phyloP scores from a whole-genome alignment of 2,797 vertebrate species.

The Halcyon badia region DNA sequence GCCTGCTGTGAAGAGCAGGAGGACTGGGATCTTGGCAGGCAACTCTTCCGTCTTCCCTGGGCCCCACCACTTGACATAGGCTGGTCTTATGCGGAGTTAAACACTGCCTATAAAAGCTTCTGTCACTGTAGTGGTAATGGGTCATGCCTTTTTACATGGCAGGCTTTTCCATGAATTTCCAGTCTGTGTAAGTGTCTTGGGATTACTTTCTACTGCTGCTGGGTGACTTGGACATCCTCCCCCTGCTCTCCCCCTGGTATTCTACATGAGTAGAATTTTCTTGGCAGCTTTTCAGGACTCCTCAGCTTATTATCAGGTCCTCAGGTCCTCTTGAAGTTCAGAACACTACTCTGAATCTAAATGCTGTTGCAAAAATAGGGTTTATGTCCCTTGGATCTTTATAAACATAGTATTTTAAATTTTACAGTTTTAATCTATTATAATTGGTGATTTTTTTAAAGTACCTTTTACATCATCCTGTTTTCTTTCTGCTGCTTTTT shows the following conservation, averaged over 20 bases:
- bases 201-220: background rate
- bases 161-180: background rate
- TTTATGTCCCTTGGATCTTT: background rate
- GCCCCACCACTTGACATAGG: background rate
- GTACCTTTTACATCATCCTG: background rate
- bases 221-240: background rate
- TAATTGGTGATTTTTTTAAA: background rate
- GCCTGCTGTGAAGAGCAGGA: background rate
- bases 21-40: accelerated
- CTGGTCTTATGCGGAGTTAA: background rate
- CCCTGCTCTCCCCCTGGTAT: background rate
- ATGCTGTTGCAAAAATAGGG: background rate
- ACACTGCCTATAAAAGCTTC: background rate
- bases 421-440: background rate
- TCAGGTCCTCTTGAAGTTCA: background rate
- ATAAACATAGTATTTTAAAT: background rate
- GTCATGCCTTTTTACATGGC: background rate
- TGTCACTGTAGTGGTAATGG: background rate
- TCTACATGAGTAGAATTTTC: background rate
- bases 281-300: slow-evolving; percentile 36
- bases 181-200: background rate
- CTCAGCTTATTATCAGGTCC: background rate
- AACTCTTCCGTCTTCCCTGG: accelerated
- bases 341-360: background rate
- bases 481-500: slow-evolving; percentile 30